Conservation (phyloP, 2,797 vertebrate genomes). For the Aphelocoma californica region DNA sequence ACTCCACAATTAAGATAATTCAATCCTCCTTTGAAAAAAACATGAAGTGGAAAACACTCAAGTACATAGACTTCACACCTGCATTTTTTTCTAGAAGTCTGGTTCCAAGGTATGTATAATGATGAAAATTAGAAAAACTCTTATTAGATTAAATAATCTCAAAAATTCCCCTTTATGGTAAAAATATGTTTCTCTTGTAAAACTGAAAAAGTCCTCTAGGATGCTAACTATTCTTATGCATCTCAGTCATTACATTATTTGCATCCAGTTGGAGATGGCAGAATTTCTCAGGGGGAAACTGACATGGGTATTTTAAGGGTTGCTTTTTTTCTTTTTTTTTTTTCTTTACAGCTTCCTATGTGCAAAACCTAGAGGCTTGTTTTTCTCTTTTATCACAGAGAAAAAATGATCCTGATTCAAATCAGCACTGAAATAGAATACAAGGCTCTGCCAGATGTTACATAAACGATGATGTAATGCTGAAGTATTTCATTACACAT, state of each 20-base stretch:
- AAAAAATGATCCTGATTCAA: constrained; percentile 65
- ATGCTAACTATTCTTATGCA: background rate
- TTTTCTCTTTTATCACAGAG: constrained; percentile 54
- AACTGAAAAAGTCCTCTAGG: background rate
- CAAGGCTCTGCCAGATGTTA: constrained; percentile 76
- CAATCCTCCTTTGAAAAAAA: background rate
- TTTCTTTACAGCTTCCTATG: constrained; percentile 21
- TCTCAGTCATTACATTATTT: background rate
- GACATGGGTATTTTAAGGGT: background rate
- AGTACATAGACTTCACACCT: background rate
- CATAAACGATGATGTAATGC: constrained; percentile 79
- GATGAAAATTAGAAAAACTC: constrained; percentile 24
- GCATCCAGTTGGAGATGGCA: background rate
- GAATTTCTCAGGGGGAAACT: background rate
- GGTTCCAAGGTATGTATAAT: background rate
- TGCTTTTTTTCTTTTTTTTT: background rate
- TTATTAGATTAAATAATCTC: background rate
- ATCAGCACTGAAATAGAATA: constrained; percentile 71
- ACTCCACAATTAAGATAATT: background rate
- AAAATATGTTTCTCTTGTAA: background rate
- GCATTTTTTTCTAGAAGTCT: background rate
- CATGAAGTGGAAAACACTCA: background rate
- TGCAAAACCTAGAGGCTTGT: constrained; percentile 57
- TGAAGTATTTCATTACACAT: constrained; percentile 77
- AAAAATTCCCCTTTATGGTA: background rate